A percentile compares a stretch with the other conserved stretches of the same genome.
Conservation (phyloP, 2,113 vertebrate species). For the Progne subis region DNA sequence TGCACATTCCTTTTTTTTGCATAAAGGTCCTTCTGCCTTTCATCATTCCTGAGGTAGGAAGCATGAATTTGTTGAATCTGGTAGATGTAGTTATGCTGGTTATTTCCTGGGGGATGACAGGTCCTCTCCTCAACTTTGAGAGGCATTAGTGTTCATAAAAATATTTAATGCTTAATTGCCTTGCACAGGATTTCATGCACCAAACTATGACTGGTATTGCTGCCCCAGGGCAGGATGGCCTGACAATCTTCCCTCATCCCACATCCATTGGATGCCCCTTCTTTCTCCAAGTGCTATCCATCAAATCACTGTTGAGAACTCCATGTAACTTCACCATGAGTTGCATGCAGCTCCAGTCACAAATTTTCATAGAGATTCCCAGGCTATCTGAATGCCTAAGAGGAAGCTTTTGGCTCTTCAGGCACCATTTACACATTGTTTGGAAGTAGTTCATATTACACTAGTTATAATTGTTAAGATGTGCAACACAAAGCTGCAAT, state of each 20-base stretch:
- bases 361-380: not conserved
- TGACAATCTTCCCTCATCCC: not conserved
- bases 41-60: not conserved
- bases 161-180: not conserved
- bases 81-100: not conserved
- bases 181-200: not conserved
- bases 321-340: not conserved
- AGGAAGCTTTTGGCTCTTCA: not conserved
- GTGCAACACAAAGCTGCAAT: not conserved
- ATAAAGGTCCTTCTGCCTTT: accelerated
- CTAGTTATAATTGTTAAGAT: not conserved
- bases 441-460: not conserved
- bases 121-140: not conserved
- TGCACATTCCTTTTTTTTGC: not conserved
- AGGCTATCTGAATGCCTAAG: not conserved
- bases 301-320: not conserved
- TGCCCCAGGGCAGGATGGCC: not conserved
- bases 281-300: not conserved
- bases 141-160: not conserved
- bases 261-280: accelerated
- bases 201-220: not conserved
- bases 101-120: not conserved
- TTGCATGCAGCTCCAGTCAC: not conserved
- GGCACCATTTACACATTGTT: not conserved
- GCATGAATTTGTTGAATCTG: not conserved